These are phyloP conservation scores for Prionace glauca DNA, from an alignment of 2,797 vertebrate species.

Conservation along the genomic window DNA sequence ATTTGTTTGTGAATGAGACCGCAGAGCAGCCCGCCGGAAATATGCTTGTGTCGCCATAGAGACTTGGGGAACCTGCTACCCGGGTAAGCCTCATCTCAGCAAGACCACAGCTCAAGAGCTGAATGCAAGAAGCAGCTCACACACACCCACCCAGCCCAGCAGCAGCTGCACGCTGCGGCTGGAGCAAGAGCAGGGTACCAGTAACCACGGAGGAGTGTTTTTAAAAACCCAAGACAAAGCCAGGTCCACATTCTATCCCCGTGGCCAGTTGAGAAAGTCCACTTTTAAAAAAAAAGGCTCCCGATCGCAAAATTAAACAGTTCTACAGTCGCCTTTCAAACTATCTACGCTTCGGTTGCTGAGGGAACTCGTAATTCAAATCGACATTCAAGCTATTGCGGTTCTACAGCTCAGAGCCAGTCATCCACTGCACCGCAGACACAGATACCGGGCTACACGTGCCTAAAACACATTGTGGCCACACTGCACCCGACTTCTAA, in stretches of 20 bases:
- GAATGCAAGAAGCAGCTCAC: too few relatives aligned
- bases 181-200: not conserved
- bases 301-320: not conserved
- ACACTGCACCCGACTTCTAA: not conserved
- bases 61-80: slow-evolving; percentile 45
- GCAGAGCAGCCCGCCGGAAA: slow-evolving; percentile 57
- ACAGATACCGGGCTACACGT: not conserved
- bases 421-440: not conserved
- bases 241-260: not conserved
- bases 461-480: not conserved
- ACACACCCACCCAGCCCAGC: too few relatives aligned
- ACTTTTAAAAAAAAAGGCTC: not conserved
- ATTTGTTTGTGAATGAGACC: slow-evolving; percentile 56
- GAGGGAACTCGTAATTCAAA: not conserved
- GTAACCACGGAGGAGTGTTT: not conserved
- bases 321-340: not conserved
- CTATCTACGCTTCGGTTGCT: not conserved
- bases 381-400: too few relatives aligned
- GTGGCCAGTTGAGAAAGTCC: not conserved
- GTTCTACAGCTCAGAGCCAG: too few relatives aligned
- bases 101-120: not conserved
- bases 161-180: not conserved
- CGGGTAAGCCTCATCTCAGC: not conserved
- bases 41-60: slow-evolving; percentile 56
- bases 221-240: not conserved